These are phyloP conservation scores for Platycheirus albimanus DNA, from an alignment of 2,888 invertebrate species.

Conservation along the genomic window DNA sequence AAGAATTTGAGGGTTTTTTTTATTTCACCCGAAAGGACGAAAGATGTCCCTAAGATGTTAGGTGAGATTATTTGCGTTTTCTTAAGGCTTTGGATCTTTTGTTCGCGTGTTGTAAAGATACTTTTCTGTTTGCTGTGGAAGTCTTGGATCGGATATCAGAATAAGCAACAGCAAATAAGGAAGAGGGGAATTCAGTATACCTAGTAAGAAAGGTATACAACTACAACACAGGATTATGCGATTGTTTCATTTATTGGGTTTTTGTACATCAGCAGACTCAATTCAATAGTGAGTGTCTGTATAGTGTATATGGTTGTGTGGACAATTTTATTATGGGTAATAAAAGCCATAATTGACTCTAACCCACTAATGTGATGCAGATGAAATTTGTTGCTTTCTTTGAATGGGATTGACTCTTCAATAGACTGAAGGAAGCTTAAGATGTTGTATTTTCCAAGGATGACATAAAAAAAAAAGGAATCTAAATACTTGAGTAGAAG, in stretches of 20 bases:
- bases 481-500: too few relatives aligned
- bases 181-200: background rate
- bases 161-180: background rate
- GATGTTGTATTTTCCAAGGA: too few relatives aligned
- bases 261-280: background rate
- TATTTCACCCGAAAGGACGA: background rate
- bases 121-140: conserved; percentile 4
- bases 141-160: background rate
- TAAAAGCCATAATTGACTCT: conserved; percentile 33
- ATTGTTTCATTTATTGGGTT: too few relatives aligned
- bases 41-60: conserved; percentile 36
- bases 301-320: too few relatives aligned
- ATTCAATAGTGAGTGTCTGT: conserved; percentile 1
- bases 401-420: conserved; percentile 12
- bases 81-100: conserved; percentile 29
- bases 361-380: conserved; percentile 11
- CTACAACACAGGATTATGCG: too few relatives aligned
- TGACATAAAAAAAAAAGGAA: too few relatives aligned
- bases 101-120: conserved; percentile 10
- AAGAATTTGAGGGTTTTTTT: background rate
- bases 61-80: conserved; percentile 47
- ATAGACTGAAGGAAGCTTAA: background rate
- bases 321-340: conserved; percentile 18
- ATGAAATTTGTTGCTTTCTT: conserved; percentile 29
- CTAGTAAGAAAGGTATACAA: background rate